Conservation (phyloP, 2,797 vertebrate species). For the Myripristis jacobus region DNA sequence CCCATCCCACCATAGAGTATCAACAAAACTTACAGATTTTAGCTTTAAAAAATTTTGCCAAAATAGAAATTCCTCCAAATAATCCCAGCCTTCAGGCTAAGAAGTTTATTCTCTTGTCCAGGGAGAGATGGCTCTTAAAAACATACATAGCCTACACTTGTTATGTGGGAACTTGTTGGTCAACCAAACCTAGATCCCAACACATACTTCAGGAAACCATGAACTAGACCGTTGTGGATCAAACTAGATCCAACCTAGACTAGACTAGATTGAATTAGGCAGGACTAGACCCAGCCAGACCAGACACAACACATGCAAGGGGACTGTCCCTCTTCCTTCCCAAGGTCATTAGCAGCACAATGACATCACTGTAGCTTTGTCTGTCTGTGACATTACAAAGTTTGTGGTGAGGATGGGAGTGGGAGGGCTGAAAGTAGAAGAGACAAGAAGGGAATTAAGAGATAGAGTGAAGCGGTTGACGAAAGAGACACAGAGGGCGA, state of each 20-base stretch:
- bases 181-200: constrained; percentile 8
- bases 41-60: no score
- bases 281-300: constrained; percentile 38
- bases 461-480: not conserved
- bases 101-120: constrained; percentile 31
- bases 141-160: constrained; percentile 23
- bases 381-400: constrained; percentile 52
- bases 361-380: constrained; percentile 63
- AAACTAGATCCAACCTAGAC: constrained; percentile 29
- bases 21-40: no score
- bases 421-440: constrained; percentile 9
- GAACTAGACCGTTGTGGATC: constrained; percentile 19
- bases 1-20: no score
- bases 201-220: constrained; percentile 21
- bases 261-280: constrained; percentile 41
- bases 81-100: not conserved
- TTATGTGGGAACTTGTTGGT: constrained; percentile 44
- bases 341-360: constrained; percentile 54
- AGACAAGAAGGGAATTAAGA: constrained; percentile 29
- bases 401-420: constrained; percentile 33
- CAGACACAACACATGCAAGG: constrained; percentile 61
- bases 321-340: constrained; percentile 59
- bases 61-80: constrained; percentile 26
- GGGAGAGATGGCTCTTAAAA: constrained; percentile 27
- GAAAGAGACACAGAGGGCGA: constrained; percentile 36